Conservation (phyloP, 64 coral and sea anemone species). For the Actinia tenebrosa region DNA sequence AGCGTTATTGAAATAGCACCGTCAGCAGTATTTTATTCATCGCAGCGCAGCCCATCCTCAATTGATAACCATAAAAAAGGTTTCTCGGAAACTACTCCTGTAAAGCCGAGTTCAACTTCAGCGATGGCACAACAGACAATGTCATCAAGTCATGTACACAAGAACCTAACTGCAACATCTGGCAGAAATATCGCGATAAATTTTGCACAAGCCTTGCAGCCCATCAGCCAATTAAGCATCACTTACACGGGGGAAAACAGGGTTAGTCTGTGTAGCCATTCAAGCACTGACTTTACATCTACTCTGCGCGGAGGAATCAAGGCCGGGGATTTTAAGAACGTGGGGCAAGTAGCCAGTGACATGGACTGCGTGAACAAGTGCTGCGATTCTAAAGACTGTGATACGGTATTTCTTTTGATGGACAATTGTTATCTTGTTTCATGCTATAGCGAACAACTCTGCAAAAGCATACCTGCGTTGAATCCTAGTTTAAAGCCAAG, state of each 20-base stretch:
- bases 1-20: not conserved
- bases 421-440: conserved; percentile 62
- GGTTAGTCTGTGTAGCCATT: conserved; percentile 47
- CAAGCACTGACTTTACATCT: conserved; percentile 33
- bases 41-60: not conserved
- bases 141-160: not conserved
- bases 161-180: not conserved
- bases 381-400: conserved; percentile 37
- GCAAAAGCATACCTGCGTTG: conserved; percentile 58
- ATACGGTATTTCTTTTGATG: conserved; percentile 65
- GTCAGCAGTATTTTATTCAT: not conserved
- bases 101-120: not conserved
- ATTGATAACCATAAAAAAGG: not conserved
- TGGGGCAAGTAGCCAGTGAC: conserved; percentile 46
- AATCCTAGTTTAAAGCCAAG: conserved; percentile 59
- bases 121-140: not conserved
- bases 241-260: not conserved
- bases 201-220: conserved; percentile 47
- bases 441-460: conserved; percentile 59
- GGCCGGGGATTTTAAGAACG: conserved; percentile 58
- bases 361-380: conserved; percentile 75
- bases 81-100: not conserved
- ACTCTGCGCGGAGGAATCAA: conserved; percentile 75
- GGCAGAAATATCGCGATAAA: conserved; percentile 20
- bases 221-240: conserved; percentile 31